These are phyloP conservation scores for Oscheius onirici DNA, from an alignment of 2,888 invertebrate species.

Conservation along the genomic window DNA sequence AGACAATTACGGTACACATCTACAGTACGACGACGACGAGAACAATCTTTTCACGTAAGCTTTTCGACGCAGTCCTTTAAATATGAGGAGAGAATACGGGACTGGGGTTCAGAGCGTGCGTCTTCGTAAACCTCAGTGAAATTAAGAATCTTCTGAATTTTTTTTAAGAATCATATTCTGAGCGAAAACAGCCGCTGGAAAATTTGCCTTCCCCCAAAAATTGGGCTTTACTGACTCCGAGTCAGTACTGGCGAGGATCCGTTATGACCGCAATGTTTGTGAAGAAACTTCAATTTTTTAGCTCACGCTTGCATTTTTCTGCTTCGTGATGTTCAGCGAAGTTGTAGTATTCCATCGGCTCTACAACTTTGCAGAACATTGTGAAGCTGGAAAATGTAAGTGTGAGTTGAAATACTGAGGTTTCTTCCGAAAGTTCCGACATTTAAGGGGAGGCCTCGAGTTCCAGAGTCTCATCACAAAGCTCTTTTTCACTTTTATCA, in stretches of 20 bases:
- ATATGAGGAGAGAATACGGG: too few species aligned
- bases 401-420: too few species aligned
- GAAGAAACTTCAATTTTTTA: too few species aligned
- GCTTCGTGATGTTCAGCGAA: too few species aligned
- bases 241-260: too few species aligned
- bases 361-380: neutral
- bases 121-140: neutral
- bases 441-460: neutral
- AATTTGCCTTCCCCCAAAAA: too few species aligned
- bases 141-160: neutral
- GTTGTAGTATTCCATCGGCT: too few species aligned
- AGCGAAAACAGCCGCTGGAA: too few species aligned
- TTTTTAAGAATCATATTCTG: neutral
- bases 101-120: neutral
- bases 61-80: neutral
- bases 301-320: too few species aligned
- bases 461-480: neutral
- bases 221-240: too few species aligned
- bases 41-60: constrained; percentile 9
- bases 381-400: too few species aligned
- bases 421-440: neutral
- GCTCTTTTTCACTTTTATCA: neutral
- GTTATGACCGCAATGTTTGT: too few species aligned
- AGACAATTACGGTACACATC: neutral
- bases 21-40: neutral